Evolutionary conservation across 2,888 invertebrate species (phyloP).

Genomic region (Thecophora atra): DNA sequence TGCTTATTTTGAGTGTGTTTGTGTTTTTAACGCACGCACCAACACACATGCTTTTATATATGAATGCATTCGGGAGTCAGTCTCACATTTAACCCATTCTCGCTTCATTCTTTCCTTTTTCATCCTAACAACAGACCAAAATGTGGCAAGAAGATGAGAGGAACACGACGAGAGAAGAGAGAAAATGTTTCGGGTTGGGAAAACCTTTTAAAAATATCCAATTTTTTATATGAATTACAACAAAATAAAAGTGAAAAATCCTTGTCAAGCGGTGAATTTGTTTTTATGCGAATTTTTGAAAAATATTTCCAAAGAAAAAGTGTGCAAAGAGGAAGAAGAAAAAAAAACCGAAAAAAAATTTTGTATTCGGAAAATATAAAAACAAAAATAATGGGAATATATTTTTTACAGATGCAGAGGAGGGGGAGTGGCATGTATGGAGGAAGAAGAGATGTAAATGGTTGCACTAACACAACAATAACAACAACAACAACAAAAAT

Average conservation of each 20-base stretch:
- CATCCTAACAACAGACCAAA: too few relatives aligned
- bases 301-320: neutral
- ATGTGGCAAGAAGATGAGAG: too few relatives aligned
- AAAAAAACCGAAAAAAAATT: too few relatives aligned
- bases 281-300: neutral
- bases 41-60: neutral
- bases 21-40: neutral
- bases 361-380: too few relatives aligned
- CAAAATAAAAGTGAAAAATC: slow-evolving; percentile 13
- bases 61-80: neutral
- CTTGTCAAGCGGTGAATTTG: slow-evolving; percentile 28
- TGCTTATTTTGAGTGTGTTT: too few relatives aligned
- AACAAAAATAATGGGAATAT: neutral
- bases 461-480: neutral
- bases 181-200: neutral
- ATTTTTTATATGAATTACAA: neutral
- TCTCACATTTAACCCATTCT: neutral
- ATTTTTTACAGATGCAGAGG: neutral
- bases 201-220: neutral
- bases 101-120: neutral
- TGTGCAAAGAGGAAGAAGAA: neutral
- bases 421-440: neutral
- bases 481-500: neutral
- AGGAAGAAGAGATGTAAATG: too few relatives aligned
- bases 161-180: too few relatives aligned